Evolutionary conservation across 2,797 vertebrate species (phyloP).

Genomic region (Todus mexicanus): DNA sequence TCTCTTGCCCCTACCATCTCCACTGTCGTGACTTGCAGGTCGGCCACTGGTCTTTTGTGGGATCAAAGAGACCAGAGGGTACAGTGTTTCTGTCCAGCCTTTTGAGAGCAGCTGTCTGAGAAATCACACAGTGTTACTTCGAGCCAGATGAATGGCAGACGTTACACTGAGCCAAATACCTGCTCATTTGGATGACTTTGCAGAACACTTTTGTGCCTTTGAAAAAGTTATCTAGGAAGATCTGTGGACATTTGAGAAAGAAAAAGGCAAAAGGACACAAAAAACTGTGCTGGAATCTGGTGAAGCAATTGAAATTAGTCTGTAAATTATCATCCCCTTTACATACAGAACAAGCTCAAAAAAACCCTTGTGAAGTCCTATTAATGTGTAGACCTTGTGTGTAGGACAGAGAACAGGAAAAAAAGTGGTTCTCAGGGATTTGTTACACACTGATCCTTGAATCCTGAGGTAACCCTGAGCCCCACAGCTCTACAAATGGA

Average conservation of each 20-base stretch:
- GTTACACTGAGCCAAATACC: neutral
- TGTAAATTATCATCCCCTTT: neutral
- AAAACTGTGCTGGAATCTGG: neutral
- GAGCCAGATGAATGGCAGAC: neutral
- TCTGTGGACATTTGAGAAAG: neutral
- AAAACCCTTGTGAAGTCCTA: neutral
- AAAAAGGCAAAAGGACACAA: neutral
- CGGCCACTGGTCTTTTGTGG: neutral
- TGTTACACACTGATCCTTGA: neutral
- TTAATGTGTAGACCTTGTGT: neutral
- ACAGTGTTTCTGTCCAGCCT: accelerated
- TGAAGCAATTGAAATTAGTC: neutral
- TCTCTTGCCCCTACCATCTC: neutral
- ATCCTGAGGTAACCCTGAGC: neutral
- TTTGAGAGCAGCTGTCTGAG: neutral
- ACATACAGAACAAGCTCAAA: neutral
- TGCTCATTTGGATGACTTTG: neutral
- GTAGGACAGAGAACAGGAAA: neutral
- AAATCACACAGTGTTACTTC: neutral
- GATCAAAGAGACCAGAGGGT: neutral
- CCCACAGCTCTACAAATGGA: neutral
- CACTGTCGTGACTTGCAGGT: neutral
- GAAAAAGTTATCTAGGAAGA: neutral
- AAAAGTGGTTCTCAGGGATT: neutral
- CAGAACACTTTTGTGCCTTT: neutral